Evolutionary conservation across 1,140 invertebrate genomes (phyloP).

Genomic region (Drosophila pectinifera): DNA sequence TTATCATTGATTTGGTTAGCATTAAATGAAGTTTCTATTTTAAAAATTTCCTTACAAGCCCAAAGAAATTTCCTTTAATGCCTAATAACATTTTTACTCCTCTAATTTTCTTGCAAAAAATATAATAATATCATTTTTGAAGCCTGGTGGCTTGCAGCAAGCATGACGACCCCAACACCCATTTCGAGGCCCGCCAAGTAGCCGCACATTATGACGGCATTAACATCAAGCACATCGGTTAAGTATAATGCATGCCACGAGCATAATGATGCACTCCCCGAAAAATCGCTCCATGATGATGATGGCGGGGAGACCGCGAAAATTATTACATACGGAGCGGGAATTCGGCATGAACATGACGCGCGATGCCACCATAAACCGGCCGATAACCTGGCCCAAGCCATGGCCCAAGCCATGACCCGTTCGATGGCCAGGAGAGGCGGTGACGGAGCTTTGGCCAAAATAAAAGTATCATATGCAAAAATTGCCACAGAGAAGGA

Average conservation of each 20-base stretch:
- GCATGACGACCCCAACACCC: background rate
- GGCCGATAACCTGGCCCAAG: constrained; percentile 67
- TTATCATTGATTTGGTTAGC: rapidly evolving
- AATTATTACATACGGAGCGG: constrained; percentile 69
- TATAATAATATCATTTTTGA: constrained; percentile 7
- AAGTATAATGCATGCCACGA: constrained; percentile 52
- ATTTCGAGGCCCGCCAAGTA: constrained; percentile 42
- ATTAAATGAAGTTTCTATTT: background rate
- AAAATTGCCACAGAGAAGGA: constrained; percentile 35
- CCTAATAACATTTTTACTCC: background rate
- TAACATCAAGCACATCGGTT: constrained; percentile 48
- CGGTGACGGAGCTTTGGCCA: constrained; percentile 11
- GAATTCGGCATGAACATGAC: constrained; percentile 80
- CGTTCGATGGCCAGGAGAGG: constrained; percentile 34
- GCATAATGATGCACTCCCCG: constrained; percentile 52
- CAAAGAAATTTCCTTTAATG: background rate
- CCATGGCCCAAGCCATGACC: constrained; percentile 56
- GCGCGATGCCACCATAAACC: constrained; percentile 79
- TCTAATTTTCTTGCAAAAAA: background rate
- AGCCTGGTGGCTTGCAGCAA: constrained; percentile 1
- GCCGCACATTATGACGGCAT: constrained; percentile 65
- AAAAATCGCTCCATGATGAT: constrained; percentile 24
- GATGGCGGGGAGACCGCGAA: constrained; percentile 53
- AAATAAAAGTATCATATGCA: constrained; percentile 68
- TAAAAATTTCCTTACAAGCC: too few species aligned